A percentile compares a stretch with the other conserved stretches of the same genome.
Evolutionary conservation across 2,113 vertebrate genomes (phyloP).

Genomic region (Phaetusa simplex): DNA sequence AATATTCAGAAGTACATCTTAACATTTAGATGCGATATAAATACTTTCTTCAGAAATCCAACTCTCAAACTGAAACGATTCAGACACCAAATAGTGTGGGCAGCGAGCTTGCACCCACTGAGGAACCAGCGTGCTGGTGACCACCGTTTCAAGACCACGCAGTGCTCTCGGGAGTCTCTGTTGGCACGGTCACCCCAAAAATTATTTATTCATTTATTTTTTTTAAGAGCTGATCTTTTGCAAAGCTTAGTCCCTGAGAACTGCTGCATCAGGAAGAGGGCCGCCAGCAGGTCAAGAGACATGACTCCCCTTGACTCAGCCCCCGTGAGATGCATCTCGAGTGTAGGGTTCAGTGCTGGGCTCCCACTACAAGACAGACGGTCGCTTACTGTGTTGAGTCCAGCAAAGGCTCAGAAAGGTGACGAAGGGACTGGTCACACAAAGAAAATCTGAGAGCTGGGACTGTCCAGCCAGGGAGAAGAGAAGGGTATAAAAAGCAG

Average conservation of each 20-base stretch:
- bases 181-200: neutral
- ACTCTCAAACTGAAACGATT: neutral
- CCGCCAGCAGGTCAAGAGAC: neutral
- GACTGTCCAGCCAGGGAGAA: neutral
- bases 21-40: neutral
- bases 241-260: neutral
- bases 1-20: neutral
- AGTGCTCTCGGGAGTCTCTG: neutral
- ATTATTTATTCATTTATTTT: neutral
- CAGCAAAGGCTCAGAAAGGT: neutral
- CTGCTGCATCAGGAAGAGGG: neutral
- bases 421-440: neutral
- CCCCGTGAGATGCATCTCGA: rapidly evolving
- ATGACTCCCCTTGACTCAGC: neutral
- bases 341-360: neutral
- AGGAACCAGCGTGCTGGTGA: neutral
- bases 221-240: neutral
- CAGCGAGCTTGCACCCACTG: neutral
- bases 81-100: neutral
- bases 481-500: neutral
- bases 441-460: neutral
- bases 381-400: neutral
- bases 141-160: neutral
- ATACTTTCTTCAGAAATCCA: neutral
- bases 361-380: neutral